Evolutionary conservation across 2,113 vertebrate genomes (phyloP), one percentile per base, ranked within the genome.

Genomic region (Coregonus clupeaformis): DNA sequence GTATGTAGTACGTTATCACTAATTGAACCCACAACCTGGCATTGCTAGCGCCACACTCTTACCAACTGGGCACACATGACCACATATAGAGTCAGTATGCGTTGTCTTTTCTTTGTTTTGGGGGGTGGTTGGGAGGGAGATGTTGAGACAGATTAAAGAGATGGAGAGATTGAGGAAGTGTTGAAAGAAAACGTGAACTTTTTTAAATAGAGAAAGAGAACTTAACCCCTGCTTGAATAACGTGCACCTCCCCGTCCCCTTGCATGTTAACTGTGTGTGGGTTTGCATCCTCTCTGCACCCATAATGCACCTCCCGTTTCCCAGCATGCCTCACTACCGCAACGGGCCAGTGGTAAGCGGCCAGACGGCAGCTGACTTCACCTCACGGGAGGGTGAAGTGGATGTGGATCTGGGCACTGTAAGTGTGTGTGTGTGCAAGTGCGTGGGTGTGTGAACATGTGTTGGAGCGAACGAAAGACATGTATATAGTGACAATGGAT

Each of bases 261-360:
- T 68, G 67, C 67, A 68, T 68, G 67, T 24, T 47, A 9, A 62
- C 29, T 52, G 20, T 68, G 69, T 83, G 67, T 85, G 65, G 87
- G 82, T 89, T 85, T 88, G 84, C 83, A 82, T 80, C 81, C 75
- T 79, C 63, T 79, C 71, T 77, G 27, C 64, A 68, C 64, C 24
- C 75, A 76, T 82, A 82, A 73, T 78, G 74, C 71, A 42, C 57
- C n/a, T 82, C 84, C 81, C n/a, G 73, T 74, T 91, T 87, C 89
- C 91, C 92, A 96, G 95, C 94, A 94, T 95, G 93, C 89, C 89
- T 92, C 88, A 82, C 47, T 93, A 84, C 91, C 91, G 88, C 89
- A 90, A 89, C 89, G 91, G 85, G 83, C 88, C 89, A 89, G 85
- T 47, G 81, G 92, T 91, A 93, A 83, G 85, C 91, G 71, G 89